Base-by-base conservation (phyloP, 1,140 invertebrate genomes). In the Ectropis grisescens region DNA sequence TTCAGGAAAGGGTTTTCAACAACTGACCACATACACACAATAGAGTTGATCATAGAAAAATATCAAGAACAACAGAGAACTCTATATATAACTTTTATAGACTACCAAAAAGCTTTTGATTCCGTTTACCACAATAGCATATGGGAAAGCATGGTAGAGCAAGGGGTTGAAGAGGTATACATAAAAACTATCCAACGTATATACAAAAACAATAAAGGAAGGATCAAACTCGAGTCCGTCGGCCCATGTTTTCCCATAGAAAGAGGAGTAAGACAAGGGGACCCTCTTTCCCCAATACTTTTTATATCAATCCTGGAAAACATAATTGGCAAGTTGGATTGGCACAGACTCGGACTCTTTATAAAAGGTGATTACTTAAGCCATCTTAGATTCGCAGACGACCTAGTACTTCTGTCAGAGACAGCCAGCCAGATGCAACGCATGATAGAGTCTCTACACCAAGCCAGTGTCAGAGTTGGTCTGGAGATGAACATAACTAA, bases 401-500 rank as follows among this genome's bases (percentile, higher is more conserved):
- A 46, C 26, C 6, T 41, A 19, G 33, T 47, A 1, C 5, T 46
- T 7, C 24, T 47, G 11, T 40, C 29, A 23, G 32, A 41, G 10
- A 10, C 13, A 8, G 14, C 24, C 11, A 0, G 1, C 9, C 15
- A 41, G 11, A 11, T 33, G 8, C 22, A 33, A 33, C 9, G 13
- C 11, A 33, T 25, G 32, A 25, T 22, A 10, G 26, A 36, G 1
- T 23, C 37, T 8, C 14, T 40, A 28, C 23, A 46, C 6, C 4
- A 2, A 29, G 29, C 36, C 1, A 39, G 41, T 14, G 11, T 9
- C 11, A 8, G 15, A n/a, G 43, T 40, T 2, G 37, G 43, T 11
- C 15, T 40, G 12, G 29, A 47, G 41, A 47, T 41, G 19, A 41
- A 41, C 14, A 11, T 32, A 3, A n/a, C 32, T 11, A 46, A 37